These are phyloP conservation scores for Heliconius congener DNA, from an alignment of 1,140 invertebrate genomes.

Conservation along the genomic window DNA sequence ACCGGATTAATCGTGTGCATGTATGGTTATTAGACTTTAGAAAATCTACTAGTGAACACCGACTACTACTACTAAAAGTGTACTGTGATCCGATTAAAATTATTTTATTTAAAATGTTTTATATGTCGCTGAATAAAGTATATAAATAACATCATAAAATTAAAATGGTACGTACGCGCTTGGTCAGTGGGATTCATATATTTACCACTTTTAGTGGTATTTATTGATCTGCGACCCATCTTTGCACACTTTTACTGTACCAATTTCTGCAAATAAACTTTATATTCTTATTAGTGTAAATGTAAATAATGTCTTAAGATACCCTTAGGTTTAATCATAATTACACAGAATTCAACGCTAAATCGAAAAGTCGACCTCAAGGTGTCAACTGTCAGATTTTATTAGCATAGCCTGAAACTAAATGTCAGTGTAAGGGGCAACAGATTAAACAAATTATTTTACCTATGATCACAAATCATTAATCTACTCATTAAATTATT, in stretches of 20 bases:
- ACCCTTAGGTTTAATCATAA: not conserved
- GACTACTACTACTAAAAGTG: too few species aligned
- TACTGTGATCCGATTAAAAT: too few species aligned
- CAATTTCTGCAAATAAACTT: conserved; percentile 13
- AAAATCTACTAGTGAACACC: too few species aligned
- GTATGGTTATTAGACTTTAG: too few species aligned
- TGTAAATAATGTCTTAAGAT: not conserved
- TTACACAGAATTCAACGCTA: not conserved
- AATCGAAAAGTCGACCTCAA: not conserved
- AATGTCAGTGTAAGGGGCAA: not conserved
- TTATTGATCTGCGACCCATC: conserved; percentile 97
- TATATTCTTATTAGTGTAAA: too few species aligned
- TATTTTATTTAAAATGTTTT: too few species aligned
- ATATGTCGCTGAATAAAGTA: too few species aligned
- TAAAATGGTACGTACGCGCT: conserved; percentile 89
- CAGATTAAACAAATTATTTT: not conserved
- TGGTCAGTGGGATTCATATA: conserved; percentile 99
- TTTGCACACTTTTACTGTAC: conserved; percentile 59
- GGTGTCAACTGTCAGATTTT: not conserved
- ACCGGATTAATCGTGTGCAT: too few species aligned
- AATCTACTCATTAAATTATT: too few species aligned
- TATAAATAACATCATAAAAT: not conserved
- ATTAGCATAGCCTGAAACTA: not conserved
- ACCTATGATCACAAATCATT: too few species aligned
- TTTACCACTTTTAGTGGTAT: conserved; percentile 99